phyloP scores from a whole-genome alignment of 2,888 invertebrate genomes.

The Sarcophaga subvicina region DNA sequence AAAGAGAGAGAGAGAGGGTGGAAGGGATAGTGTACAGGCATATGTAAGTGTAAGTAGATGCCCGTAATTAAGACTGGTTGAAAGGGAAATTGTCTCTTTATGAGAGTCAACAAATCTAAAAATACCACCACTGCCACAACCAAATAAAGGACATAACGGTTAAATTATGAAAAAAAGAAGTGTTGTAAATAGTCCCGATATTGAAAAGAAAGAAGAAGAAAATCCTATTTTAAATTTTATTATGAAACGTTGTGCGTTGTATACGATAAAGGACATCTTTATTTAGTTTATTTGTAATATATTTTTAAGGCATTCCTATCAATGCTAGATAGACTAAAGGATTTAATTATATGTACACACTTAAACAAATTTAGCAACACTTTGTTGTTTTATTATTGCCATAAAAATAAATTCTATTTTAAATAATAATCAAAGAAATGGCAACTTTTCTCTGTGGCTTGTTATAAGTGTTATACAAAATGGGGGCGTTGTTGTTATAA shows the following conservation, averaged over 20 bases:
- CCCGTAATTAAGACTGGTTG: conserved; percentile 53
- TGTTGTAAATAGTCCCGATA: not conserved
- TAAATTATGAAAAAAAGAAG: not conserved
- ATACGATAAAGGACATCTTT: not conserved
- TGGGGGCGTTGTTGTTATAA: conserved; percentile 43
- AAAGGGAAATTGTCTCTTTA: conserved; percentile 59
- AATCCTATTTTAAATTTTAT: too few relatives aligned
- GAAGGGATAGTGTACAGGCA: not conserved
- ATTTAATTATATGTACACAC: conserved; percentile 14
- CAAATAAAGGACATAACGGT: not conserved
- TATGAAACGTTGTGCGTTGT: not conserved
- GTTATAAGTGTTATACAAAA: conserved; percentile 30
- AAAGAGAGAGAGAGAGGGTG: too few relatives aligned
- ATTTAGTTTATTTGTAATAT: conserved; percentile 13
- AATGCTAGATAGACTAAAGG: conserved; percentile 4
- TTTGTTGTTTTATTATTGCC: too few relatives aligned
- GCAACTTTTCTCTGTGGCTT: not conserved
- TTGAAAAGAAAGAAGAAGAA: not conserved
- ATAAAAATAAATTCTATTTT: not conserved
- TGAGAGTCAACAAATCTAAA: not conserved
- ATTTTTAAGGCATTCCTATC: not conserved
- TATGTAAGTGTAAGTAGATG: not conserved
- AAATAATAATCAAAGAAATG: conserved; percentile 30
- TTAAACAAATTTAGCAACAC: not conserved
- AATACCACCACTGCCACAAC: not conserved